A percentile compares a stretch with the other conserved stretches of the same genome.
Evolutionary conservation across 2,888 invertebrate genomes (phyloP).

Genomic region (Acanthosepion lycidas): DNA sequence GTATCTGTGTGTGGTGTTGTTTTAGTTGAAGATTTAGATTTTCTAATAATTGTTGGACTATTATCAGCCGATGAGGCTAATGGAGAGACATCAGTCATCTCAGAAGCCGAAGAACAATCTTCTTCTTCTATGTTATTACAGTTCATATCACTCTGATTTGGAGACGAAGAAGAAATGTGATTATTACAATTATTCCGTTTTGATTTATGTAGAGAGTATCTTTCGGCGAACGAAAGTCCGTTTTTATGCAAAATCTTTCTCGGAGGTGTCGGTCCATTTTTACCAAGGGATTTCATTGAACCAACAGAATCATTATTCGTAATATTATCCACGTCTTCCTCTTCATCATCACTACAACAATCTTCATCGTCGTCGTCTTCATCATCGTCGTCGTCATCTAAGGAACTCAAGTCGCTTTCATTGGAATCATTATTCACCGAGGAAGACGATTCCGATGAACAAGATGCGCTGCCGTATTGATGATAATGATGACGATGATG

Average conservation of each 20-base stretch:
- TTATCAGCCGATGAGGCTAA: slow-evolving; percentile 61
- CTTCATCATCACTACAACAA: not conserved
- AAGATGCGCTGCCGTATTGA: not conserved
- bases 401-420: slow-evolving; percentile 36
- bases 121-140: not conserved
- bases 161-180: not conserved
- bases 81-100: slow-evolving; percentile 71
- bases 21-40: not conserved
- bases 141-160: not conserved
- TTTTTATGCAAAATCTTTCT: not conserved
- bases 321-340: not conserved
- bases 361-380: not conserved
- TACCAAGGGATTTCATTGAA: not conserved
- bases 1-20: not conserved
- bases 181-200: not conserved
- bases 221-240: not conserved
- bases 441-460: not conserved
- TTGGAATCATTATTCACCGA: not conserved
- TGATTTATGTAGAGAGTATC: not conserved
- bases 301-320: not conserved
- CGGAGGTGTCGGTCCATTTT: not conserved
- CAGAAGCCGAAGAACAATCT: slow-evolving; percentile 49
- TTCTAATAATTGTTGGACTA: slow-evolving; percentile 52
- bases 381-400: not conserved
- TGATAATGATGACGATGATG: no score